Conservation (phyloP, 2,797 vertebrate genomes). For the Sarcophilus harrisii region DNA sequence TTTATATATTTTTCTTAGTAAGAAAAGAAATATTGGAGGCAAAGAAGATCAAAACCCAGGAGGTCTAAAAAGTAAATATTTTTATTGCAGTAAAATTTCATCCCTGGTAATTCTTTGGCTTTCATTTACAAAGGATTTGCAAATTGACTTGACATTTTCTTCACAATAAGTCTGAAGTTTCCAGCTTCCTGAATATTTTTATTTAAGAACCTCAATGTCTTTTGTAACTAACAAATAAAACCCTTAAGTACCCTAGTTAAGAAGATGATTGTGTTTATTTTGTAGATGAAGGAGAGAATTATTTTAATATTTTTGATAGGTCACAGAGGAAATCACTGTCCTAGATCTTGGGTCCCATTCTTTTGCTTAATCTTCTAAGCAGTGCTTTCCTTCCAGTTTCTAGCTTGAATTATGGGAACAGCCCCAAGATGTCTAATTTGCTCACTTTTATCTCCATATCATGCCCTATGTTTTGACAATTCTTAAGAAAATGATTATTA, state of each 20-base stretch:
- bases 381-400: neutral
- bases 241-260: neutral
- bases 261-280: conserved; percentile 35
- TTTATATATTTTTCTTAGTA: neutral
- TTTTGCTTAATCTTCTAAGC: conserved; percentile 14
- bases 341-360: conserved; percentile 20
- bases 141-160: conserved; percentile 60
- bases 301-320: conserved; percentile 12
- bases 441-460: neutral
- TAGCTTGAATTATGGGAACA: conserved; percentile 13
- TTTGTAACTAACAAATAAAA: conserved; percentile 46
- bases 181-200: conserved; percentile 50
- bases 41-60: neutral
- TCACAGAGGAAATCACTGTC: conserved; percentile 4
- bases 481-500: neutral
- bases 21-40: conserved; percentile 21
- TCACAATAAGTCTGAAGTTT: conserved; percentile 49
- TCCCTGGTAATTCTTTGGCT: conserved; percentile 51
- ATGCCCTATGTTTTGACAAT: conserved; percentile 24
- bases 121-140: conserved; percentile 52
- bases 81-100: conserved; percentile 30
- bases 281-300: neutral
- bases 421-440: neutral
- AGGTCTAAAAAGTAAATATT: conserved; percentile 4
- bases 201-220: conserved; percentile 30